Conservation (phyloP, 1,140 invertebrate species). For the Onthophagus taurus region DNA sequence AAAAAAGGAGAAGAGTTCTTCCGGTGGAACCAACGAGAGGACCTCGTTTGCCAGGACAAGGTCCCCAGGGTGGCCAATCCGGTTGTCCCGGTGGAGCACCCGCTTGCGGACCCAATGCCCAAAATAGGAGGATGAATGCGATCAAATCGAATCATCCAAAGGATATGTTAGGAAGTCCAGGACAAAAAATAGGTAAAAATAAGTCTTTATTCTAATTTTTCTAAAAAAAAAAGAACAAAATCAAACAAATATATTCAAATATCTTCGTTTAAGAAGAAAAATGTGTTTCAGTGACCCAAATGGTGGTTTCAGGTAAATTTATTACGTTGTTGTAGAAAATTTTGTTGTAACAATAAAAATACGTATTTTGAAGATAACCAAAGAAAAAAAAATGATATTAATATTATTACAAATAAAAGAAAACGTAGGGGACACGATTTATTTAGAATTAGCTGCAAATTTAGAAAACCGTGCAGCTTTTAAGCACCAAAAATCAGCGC, state of each 20-base stretch:
- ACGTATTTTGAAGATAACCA: too few relatives aligned
- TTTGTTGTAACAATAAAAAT: too few relatives aligned
- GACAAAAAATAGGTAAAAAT: slow-evolving; percentile 10
- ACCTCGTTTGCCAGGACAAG: slow-evolving; percentile 44
- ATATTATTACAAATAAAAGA: too few relatives aligned
- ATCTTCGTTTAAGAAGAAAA: too few relatives aligned
- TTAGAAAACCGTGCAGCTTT: too few relatives aligned
- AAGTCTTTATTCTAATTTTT: neutral
- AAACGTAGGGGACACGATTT: too few relatives aligned
- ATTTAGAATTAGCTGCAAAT: too few relatives aligned
- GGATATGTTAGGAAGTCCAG: slow-evolving; percentile 26
- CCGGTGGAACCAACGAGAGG: slow-evolving; percentile 85
- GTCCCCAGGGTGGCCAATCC: slow-evolving; percentile 37
- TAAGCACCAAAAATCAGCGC: too few relatives aligned
- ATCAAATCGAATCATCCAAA: slow-evolving; percentile 71
- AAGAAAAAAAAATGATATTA: too few relatives aligned
- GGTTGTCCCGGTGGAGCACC: slow-evolving; percentile 33
- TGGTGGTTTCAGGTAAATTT: too few relatives aligned
- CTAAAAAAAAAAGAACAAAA: neutral
- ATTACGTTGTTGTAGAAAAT: too few relatives aligned
- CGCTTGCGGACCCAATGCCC: slow-evolving; percentile 36
- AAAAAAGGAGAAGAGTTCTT: slow-evolving; percentile 87
- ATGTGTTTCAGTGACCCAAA: too few relatives aligned
- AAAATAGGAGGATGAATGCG: slow-evolving; percentile 68
- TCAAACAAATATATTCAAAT: slow-evolving; percentile 9